These are phyloP conservation scores for Spialia ferax DNA, from an alignment of 2,888 invertebrate species.

Conservation along the genomic window DNA sequence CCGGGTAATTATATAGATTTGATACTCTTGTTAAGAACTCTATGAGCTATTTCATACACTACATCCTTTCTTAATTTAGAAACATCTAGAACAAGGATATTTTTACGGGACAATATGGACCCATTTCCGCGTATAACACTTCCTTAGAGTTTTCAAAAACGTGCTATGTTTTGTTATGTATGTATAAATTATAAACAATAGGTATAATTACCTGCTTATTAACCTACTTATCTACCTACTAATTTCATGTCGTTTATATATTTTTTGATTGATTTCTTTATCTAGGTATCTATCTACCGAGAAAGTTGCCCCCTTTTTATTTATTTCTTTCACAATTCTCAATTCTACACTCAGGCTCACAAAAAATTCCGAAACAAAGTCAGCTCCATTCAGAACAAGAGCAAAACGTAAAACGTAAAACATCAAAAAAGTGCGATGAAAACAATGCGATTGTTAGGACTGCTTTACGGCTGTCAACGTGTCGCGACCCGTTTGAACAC, in stretches of 20 bases:
- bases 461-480: slow-evolving; percentile 62
- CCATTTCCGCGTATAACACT: not conserved
- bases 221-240: too few relatives aligned
- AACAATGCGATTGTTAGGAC: slow-evolving; percentile 74
- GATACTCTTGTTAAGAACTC: too few relatives aligned
- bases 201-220: too few relatives aligned
- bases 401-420: not conserved
- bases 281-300: too few relatives aligned
- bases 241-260: too few relatives aligned
- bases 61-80: not conserved
- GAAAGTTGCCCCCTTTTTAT: too few relatives aligned
- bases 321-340: too few relatives aligned
- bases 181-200: too few relatives aligned
- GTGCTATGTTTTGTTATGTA: too few relatives aligned
- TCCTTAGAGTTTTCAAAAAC: not conserved
- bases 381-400: not conserved
- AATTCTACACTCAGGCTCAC: not conserved
- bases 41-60: not conserved
- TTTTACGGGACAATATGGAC: not conserved
- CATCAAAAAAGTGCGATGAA: not conserved
- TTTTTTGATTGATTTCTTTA: too few relatives aligned
- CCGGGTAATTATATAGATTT: too few relatives aligned
- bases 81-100: not conserved
- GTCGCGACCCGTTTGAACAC: slow-evolving; percentile 56
- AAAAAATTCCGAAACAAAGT: not conserved